Evolutionary conservation across 1,140 invertebrate genomes (phyloP), one percentile per base, ranked within the genome.

Genomic region (Eubasilissa regina): DNA sequence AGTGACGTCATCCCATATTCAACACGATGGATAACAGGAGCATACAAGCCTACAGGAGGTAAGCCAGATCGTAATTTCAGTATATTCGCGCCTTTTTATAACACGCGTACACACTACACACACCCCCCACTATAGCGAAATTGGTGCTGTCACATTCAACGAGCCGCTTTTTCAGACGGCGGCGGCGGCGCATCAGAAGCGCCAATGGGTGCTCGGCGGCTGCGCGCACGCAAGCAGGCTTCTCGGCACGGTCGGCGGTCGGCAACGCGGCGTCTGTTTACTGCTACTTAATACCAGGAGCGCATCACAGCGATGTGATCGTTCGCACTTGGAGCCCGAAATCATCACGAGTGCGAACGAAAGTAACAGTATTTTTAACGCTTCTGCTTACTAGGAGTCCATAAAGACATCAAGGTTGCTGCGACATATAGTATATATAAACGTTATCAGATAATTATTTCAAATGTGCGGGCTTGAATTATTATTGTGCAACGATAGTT

Each of bases 11-110:
- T 77, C 60, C 56, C 60, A 78, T 60, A 35, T 60, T 53, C 56
- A 72, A 66, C 62, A 82, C 48, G 64, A 82, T 82, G 81, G 72
- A 56, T 80, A 82, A 55, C 75, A 80, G 81, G 81, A 78, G 78
- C 68, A 58, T 55, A 82, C 58, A 58, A 78, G 43, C 25, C 10
- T n/a, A 19, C 51, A 68, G 66, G 72, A 82, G 81, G 81, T 82
- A 75, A 75, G 62, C 10, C 51, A 35, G 47, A n/a, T 15, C 51
- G 15, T 55, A 53, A 17, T 43, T 48, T 47, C 6, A 43, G 35
- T 11, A 21, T 13, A 64, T 64, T 64, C 60, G 19, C 60, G 60
- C 60, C 35, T 64, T 62, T 43, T 15, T 11, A 51, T n/a, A 9
- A 62, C 58, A 17, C 45, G 19, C 7, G 45, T 25, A 43, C 15